Evolutionary conservation across 2,888 invertebrate genomes (phyloP).

Genomic region (Linnaemya tessellans): DNA sequence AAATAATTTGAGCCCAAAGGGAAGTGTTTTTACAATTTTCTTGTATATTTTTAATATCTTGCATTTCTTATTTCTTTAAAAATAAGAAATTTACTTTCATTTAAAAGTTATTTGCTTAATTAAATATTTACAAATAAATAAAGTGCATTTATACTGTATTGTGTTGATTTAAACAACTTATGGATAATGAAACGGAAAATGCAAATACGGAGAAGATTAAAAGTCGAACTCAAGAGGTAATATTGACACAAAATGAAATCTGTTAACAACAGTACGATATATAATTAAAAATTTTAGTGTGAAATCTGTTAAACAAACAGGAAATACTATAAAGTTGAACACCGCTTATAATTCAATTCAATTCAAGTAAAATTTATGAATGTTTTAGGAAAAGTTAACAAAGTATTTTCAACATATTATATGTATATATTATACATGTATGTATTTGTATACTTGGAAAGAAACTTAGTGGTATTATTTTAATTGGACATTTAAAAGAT

Average conservation of each 20-base stretch:
- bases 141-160: conserved; percentile 18
- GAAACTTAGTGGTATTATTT: too few relatives aligned
- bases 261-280: background rate
- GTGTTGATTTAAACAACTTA: conserved; percentile 30
- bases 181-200: conserved; percentile 58
- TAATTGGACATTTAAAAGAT: too few relatives aligned
- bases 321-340: background rate
- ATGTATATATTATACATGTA: too few relatives aligned
- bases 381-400: too few relatives aligned
- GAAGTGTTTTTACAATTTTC: background rate
- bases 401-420: too few relatives aligned
- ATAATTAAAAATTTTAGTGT: too few relatives aligned
- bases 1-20: conserved; percentile 49
- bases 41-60: background rate
- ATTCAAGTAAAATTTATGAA: too few relatives aligned
- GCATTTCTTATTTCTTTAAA: background rate
- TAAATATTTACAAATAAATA: conserved; percentile 18
- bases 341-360: too few relatives aligned
- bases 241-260: conserved; percentile 10
- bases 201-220: conserved; percentile 38
- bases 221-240: conserved; percentile 43
- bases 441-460: too few relatives aligned
- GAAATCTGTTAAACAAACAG: conserved; percentile 4
- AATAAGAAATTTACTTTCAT: background rate
- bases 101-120: conserved; percentile 1